Base-by-base conservation (phyloP, 1,140 invertebrate species). In the Neuroterus valhalla region DNA sequence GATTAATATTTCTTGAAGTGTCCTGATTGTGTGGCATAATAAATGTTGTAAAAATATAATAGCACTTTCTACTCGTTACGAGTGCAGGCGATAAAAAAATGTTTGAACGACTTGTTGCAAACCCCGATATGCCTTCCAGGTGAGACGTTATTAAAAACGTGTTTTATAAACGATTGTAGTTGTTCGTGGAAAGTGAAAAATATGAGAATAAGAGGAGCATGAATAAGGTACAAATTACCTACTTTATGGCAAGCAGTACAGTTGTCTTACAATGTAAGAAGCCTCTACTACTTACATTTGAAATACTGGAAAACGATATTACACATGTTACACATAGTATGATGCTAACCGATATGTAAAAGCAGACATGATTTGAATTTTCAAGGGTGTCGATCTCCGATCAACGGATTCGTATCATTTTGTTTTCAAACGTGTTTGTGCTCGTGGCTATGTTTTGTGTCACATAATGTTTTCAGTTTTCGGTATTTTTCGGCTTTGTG, bases 61-160 rank as follows among this genome's bases (percentile, higher is more conserved):
- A 48, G 17, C 46, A 48, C 46, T 48, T 48, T 48, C 46, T 48
- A 48, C 46, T 38, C 31, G 31, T 38, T 38, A 38, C 31, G 31
- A 38, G 31, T 38, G 31, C 31, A 38, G 8, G 31, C 31, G 31
- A 8, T 38, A 14, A 15, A 46, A 46, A 46, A 46, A 46, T 46
- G 15, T 15, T 12, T 17, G 45, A 46, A 14, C n/a, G 45, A 46
- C 45, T 48, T 48, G 46, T 48, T 48, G 46, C 46, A 48, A 3
- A 48, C 3, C 6, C 46, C 17, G 46, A 48, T 48, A 48, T n/a
- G 46, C 8, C 1, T 48, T 48, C 46, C 46, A 48, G 46, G 15
- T n/a, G 46, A 48, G 46, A 4, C 17, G 17, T 48, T 48, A 48
- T 48, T 48, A 48, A 48, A 48, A 48, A 48, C 46, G 15, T 48